A percentile compares a stretch with the other conserved stretches of the same genome.
Evolutionary conservation across 2,888 invertebrate genomes (phyloP).

Genomic region (Epinotia nisella): DNA sequence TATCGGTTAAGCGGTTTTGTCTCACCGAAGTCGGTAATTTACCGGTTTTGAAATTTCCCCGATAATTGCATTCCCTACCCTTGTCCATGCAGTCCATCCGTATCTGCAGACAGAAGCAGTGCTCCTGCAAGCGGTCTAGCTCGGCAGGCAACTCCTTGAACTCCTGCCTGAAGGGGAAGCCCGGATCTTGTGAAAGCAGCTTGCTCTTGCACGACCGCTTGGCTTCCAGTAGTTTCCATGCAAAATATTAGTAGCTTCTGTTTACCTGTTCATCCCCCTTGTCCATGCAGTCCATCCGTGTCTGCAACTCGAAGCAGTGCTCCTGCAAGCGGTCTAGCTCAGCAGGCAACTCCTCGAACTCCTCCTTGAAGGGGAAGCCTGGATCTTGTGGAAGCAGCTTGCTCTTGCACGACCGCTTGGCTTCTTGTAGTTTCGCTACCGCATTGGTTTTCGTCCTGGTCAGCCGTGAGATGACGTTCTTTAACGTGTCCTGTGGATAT

Average conservation of each 20-base stretch:
- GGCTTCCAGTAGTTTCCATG: conserved; percentile 82
- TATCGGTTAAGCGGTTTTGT: too few relatives aligned
- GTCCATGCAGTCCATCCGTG: conserved; percentile 87
- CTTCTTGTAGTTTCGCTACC: conserved; percentile 80
- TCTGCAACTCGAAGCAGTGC: conserved; percentile 82
- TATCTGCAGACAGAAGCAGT: conserved; percentile 84
- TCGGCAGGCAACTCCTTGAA: conserved; percentile 84
- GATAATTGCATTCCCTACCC: too few relatives aligned
- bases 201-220: conserved; percentile 82
- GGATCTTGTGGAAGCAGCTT: conserved; percentile 80
- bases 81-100: conserved; percentile 87
- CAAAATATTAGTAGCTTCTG: conserved; percentile 46
- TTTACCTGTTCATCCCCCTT: conserved; percentile 84
- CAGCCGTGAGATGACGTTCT: conserved; percentile 65
- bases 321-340: conserved; percentile 82
- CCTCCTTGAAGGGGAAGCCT: conserved; percentile 80
- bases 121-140: conserved; percentile 80
- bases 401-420: conserved; percentile 83
- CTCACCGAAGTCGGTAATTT: too few relatives aligned
- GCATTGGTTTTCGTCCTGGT: conserved; percentile 69
- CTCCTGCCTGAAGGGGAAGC: conserved; percentile 80
- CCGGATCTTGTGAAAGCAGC: conserved; percentile 79
- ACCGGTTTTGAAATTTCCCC: too few relatives aligned
- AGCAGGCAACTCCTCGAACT: conserved; percentile 83
- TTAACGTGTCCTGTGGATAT: conserved; percentile 63